These are phyloP conservation scores for Linyphia triangularis DNA, from an alignment of 2,888 invertebrate genomes.

Conservation along the genomic window DNA sequence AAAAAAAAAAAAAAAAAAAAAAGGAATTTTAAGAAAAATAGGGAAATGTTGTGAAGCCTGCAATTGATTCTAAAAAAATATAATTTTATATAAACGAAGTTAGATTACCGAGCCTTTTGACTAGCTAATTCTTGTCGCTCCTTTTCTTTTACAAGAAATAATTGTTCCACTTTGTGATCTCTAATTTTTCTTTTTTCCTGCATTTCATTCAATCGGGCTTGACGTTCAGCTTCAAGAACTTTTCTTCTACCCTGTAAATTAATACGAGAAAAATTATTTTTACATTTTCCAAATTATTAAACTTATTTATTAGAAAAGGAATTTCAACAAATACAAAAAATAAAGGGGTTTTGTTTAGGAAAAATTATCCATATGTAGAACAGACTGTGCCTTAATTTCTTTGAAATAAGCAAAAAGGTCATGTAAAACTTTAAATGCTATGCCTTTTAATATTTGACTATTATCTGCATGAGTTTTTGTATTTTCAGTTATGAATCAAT, in stretches of 20 bases:
- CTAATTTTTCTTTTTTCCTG: constrained; percentile 90
- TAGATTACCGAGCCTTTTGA: constrained; percentile 85
- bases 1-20: background rate
- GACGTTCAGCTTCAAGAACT: constrained; percentile 90
- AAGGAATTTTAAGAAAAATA: background rate
- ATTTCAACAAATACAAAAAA: too few relatives aligned
- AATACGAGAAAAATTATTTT: background rate
- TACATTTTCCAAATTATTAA: background rate
- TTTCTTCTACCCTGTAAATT: constrained; percentile 85
- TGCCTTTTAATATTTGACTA: too few relatives aligned
- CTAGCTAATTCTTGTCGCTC: constrained; percentile 88
- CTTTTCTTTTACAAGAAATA: constrained; percentile 87
- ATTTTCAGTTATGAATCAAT: too few relatives aligned
- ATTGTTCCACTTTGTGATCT: constrained; percentile 88
- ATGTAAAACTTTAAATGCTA: too few relatives aligned
- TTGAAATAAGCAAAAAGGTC: too few relatives aligned
- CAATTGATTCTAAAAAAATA: background rate
- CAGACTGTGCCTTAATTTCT: too few relatives aligned
- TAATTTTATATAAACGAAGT: background rate
- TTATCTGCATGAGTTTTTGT: too few relatives aligned
- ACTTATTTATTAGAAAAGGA: too few relatives aligned
- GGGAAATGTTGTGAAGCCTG: background rate
- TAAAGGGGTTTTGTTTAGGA: too few relatives aligned
- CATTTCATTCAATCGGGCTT: constrained; percentile 81
- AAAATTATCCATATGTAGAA: background rate